phyloP scores from a whole-genome alignment of 2,113 vertebrate genomes.

The Ageneiosus marmoratus region DNA sequence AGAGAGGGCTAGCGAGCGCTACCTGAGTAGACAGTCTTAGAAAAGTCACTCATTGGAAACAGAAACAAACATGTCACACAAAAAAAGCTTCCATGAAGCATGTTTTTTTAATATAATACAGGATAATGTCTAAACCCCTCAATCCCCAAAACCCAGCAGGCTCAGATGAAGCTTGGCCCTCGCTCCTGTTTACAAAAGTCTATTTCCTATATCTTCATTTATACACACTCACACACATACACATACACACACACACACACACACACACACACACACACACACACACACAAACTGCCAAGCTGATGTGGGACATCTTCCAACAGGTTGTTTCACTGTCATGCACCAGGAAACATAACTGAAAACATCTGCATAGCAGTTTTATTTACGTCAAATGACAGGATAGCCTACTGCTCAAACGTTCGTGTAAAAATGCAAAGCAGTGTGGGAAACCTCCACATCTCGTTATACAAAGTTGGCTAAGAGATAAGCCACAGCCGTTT shows the following conservation, averaged over 20 bases:
- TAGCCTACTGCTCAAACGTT: slow-evolving; percentile 48
- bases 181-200: slow-evolving; percentile 8
- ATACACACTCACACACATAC: background rate
- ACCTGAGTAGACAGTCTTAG: slow-evolving; percentile 15
- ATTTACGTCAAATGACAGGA: slow-evolving; percentile 28
- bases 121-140: background rate
- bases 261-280: background rate
- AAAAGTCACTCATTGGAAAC: slow-evolving; percentile 8
- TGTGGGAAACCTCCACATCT: slow-evolving; percentile 59
- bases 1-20: background rate
- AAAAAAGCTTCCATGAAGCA: slow-evolving; percentile 25
- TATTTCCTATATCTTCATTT: slow-evolving; percentile 18
- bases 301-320: slow-evolving; percentile 39
- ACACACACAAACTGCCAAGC: background rate
- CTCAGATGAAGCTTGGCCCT: slow-evolving; percentile 24
- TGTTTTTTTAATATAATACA: slow-evolving; percentile 7
- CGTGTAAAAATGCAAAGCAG: slow-evolving; percentile 61
- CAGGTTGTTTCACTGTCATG: slow-evolving; percentile 33
- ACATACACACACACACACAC: background rate
- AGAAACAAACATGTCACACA: slow-evolving; percentile 16
- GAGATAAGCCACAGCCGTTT: slow-evolving; percentile 70
- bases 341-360: slow-evolving; percentile 40
- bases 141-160: slow-evolving; percentile 24
- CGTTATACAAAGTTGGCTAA: slow-evolving; percentile 69
- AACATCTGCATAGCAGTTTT: slow-evolving; percentile 37